Conservation (phyloP, 2,888 invertebrate genomes). For the Agapostemon virescens region DNA sequence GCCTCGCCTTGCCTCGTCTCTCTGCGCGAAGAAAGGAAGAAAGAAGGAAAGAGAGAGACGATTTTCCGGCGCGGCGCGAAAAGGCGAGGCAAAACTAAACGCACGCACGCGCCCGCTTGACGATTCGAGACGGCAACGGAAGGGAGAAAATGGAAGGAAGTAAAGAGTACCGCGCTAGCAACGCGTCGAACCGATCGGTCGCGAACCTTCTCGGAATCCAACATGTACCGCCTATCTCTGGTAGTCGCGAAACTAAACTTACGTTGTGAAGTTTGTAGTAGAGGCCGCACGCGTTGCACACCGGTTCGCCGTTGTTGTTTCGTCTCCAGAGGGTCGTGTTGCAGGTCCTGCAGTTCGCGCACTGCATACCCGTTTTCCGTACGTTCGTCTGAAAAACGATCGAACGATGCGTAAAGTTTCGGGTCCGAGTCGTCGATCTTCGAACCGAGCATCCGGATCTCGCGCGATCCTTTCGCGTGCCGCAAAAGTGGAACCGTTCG, state of each 20-base stretch:
- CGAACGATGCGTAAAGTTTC: too few species aligned
- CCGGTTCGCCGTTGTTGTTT: slow-evolving; percentile 99
- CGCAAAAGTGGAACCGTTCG: slow-evolving; percentile 70
- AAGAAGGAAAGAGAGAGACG: neutral
- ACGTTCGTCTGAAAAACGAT: slow-evolving; percentile 69
- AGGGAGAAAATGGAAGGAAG: neutral
- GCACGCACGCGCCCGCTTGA: neutral
- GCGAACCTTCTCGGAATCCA: slow-evolving; percentile 2
- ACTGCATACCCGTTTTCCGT: slow-evolving; percentile 84
- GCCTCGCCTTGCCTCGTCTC: too few species aligned
- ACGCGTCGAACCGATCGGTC: neutral
- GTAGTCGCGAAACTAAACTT: too few species aligned
- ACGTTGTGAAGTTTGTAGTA: slow-evolving; percentile 91
- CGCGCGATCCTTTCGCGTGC: slow-evolving; percentile 39
- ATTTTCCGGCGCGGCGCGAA: slow-evolving; percentile 21
- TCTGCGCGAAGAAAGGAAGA: neutral
- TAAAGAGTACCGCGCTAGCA: neutral
- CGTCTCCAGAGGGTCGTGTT: slow-evolving; percentile 98
- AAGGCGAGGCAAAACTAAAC: neutral
- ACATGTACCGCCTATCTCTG: neutral
- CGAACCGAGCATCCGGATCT: neutral
- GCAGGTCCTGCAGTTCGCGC: slow-evolving; percentile 88
- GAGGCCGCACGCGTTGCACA: slow-evolving; percentile 99
- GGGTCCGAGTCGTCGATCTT: neutral
- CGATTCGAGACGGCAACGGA: neutral